Base-by-base conservation (phyloP, 2,888 invertebrate species). In the Platerodrilus igneus region DNA sequence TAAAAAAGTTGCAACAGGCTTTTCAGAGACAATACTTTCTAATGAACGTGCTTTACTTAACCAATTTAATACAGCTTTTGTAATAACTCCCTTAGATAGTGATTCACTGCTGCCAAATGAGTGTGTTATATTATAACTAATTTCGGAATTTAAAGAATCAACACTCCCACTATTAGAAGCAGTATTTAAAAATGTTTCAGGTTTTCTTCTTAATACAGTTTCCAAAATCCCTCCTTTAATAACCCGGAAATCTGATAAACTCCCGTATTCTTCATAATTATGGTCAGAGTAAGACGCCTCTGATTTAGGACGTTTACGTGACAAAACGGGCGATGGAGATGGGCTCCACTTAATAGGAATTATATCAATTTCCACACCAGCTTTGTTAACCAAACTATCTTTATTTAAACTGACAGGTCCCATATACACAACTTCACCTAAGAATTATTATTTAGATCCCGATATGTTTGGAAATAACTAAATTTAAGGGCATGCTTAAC, bases 341-440 rank as follows among this genome's bases (percentile, higher is more conserved):
- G 67, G 68, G 50, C 68, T 69, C 53, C 59, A 58, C 62, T 62
- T 67, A 27, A 68, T 67, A 3, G 66, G 64, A 17, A 70, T 69
- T 11, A 74, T 63, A 35, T 71, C 68, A 9, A 73, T 64, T 51
- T 70, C 68, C 9, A 74, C 50, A 18, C 69, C 69, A 19, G 68
- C 68, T 59, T 81, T 73, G 46, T 83, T 83, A 30, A 83, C 74
- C 69, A 80, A 56, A 50, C 61, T 56, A 60, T 64, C 63, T 68
- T 65, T 67, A 58, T 69, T 69, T 61, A 69, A 64, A 50, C 57
- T 68, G 48, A 69, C 66, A 47, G 69, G 69, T 47, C 62, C 68
- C 68, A 69, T 66, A 56, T 69, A 69, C 51, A 69, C 62, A 56
- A 67, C 62, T 50, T 66, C 64, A 67, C 67, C 68, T 68, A 61